Base-by-base conservation (phyloP, 2,888 invertebrate species). In the Muschampia staudingeri region DNA sequence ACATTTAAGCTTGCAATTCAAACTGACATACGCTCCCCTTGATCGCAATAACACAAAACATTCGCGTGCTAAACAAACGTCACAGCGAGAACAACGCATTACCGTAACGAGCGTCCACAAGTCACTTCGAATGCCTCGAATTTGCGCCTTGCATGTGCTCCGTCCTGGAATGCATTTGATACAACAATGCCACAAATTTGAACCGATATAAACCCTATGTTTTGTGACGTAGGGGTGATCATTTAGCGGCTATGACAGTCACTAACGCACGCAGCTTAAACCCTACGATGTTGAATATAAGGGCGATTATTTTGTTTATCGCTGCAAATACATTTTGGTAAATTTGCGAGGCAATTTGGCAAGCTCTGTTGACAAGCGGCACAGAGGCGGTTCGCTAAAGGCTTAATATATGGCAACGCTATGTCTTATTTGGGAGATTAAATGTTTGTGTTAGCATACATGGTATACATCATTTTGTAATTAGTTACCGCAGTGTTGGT, bases 301-400 rank as follows among this genome's bases (percentile, higher is more conserved):
- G 70, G 83, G 67, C 52, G 30, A 71, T 80, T 75, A 69, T 56
- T 52, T n/a, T 34, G 25, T 42, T 72, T 30, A n/a, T 65, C n/a
- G 67, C 73, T 30, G 56, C 56, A 69, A 73, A 75, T 52, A 76
- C 48, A 75, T 56, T 16, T 42, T 77, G 77, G 75, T 81, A 71
- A 67, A 85, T 87, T 87, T 88, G 88, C 89, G 87, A 89, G 91
- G 92, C 92, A 92, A 92, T 93, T 94, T 93, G 92, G 92, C 92
- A 91, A 88, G 89, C 91, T 87, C 86, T 86, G 87, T 89, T 89
- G 90, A 90, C 90, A 90, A 89, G 91, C 86, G 90, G 25, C 86
- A 88, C 87, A 88, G 88, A 90, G 91, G 88, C 89, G 89, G 90
- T 61, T 89, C 83, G 80, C 70, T 76, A 80, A 80, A 80, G 80